These are phyloP conservation scores for Myotis findleyi DNA, from an alignment of 2,797 vertebrate species.

Conservation along the genomic window DNA sequence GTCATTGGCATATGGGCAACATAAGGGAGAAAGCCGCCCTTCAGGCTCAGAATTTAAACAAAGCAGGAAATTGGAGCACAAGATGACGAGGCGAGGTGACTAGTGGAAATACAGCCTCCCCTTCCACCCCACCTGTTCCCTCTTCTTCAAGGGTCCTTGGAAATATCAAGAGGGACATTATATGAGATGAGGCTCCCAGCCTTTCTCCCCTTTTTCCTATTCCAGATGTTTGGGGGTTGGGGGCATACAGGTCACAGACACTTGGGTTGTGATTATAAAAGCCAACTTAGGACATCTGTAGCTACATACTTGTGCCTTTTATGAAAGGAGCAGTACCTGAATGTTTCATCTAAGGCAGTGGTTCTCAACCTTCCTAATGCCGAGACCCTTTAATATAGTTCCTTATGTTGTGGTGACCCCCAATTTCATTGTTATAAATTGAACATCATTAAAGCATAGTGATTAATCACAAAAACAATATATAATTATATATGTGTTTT, in stretches of 20 bases:
- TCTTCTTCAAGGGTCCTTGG: constrained; percentile 8
- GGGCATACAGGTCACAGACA: background rate
- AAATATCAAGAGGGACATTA: constrained; percentile 14
- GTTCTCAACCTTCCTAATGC: too few relatives aligned
- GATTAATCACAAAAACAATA: too few relatives aligned
- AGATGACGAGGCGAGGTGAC: background rate
- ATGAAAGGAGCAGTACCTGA: background rate
- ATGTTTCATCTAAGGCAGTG: background rate
- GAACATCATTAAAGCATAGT: too few relatives aligned
- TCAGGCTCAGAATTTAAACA: background rate
- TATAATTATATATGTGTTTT: too few relatives aligned
- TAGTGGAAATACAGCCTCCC: background rate
- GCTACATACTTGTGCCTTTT: background rate
- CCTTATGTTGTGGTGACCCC: too few relatives aligned
- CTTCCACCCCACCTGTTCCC: constrained; percentile 2
- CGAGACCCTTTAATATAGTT: too few relatives aligned
- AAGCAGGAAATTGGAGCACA: constrained; percentile 56
- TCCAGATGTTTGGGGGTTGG: constrained; percentile 47
- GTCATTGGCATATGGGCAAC: background rate
- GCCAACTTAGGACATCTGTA: background rate
- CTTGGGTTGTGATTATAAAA: constrained; percentile 30
- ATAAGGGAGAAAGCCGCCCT: constrained; percentile 8
- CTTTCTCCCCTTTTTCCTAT: background rate
- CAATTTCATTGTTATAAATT: too few relatives aligned
- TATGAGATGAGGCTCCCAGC: background rate